These are phyloP conservation scores for Pediacus dermestoides DNA, from an alignment of 2,888 invertebrate species.

Conservation along the genomic window DNA sequence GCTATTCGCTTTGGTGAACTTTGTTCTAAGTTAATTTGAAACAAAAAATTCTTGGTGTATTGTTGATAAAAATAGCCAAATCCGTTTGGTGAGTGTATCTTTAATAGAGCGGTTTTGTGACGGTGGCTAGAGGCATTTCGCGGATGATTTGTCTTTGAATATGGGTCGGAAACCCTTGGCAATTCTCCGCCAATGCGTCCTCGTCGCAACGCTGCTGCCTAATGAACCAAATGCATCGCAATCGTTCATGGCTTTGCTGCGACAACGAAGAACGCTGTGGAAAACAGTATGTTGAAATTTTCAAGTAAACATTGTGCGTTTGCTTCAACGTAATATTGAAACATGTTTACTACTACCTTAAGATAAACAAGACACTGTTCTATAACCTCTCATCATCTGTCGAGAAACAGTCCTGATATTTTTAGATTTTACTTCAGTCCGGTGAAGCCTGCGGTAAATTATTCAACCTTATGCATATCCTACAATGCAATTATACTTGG, in stretches of 20 bases:
- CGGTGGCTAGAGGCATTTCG: conserved; percentile 15
- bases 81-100: conserved; percentile 4
- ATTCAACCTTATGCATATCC: conserved; percentile 29
- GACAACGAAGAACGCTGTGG: background rate
- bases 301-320: conserved; percentile 9
- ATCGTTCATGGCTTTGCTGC: conserved; percentile 20
- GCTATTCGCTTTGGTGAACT: no score
- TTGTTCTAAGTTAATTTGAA: no score
- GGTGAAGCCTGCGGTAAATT: conserved; percentile 16
- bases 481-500: conserved; percentile 31
- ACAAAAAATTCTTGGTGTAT: no score
- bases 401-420: conserved; percentile 18
- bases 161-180: conserved; percentile 20
- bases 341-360: conserved; percentile 15
- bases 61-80: no score
- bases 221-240: conserved; percentile 21
- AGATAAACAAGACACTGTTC: conserved; percentile 18
- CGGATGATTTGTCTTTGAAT: conserved; percentile 22
- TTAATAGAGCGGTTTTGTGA: conserved; percentile 19
- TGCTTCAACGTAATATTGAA: conserved; percentile 11
- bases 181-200: conserved; percentile 19
- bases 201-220: conserved; percentile 19
- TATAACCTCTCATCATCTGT: conserved; percentile 14
- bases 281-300: conserved; percentile 8
- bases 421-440: conserved; percentile 21